Conservation (phyloP, 92 coral and sea anemone genomes). For the Porites divaricata region DNA sequence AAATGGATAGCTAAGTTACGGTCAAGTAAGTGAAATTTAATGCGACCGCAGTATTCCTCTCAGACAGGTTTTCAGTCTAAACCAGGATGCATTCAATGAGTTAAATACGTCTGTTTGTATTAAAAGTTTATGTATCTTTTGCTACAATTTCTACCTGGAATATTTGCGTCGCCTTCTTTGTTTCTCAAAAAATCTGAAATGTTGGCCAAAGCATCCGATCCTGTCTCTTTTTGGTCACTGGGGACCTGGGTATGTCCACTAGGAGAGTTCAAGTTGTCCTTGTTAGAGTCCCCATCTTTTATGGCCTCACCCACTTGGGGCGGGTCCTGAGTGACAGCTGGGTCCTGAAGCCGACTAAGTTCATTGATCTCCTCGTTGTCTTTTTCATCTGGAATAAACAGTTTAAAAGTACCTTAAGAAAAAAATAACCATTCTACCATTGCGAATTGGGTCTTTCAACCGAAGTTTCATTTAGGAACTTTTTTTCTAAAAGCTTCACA, state of each 20-base stretch:
- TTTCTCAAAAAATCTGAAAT: slow-evolving; percentile 27
- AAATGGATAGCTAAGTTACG: no score
- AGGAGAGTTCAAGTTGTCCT: slow-evolving; percentile 19
- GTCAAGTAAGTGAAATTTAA: no score
- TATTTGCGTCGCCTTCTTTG: slow-evolving; percentile 18
- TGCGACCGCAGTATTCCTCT: no score
- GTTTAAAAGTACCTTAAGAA: neutral
- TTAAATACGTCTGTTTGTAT: no score
- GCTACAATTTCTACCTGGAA: slow-evolving; percentile 20
- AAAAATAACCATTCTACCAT: neutral
- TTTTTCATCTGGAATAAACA: slow-evolving; percentile 1
- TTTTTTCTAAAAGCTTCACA: no score
- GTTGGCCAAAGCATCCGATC: slow-evolving; percentile 34
- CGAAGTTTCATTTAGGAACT: no score
- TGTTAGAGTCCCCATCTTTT: slow-evolving; percentile 10
- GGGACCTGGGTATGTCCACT: slow-evolving; percentile 16
- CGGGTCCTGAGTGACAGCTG: slow-evolving; percentile 16
- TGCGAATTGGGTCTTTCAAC: no score
- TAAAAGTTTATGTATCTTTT: no score
- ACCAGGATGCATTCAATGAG: neutral
- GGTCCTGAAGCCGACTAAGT: slow-evolving; percentile 48
- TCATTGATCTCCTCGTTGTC: slow-evolving; percentile 45
- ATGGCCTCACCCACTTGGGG: slow-evolving; percentile 17
- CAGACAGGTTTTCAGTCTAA: no score
- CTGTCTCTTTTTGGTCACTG: slow-evolving; percentile 39